Evolutionary conservation across 2,888 invertebrate species (phyloP).

Genomic region (Drosophila niveifrons): DNA sequence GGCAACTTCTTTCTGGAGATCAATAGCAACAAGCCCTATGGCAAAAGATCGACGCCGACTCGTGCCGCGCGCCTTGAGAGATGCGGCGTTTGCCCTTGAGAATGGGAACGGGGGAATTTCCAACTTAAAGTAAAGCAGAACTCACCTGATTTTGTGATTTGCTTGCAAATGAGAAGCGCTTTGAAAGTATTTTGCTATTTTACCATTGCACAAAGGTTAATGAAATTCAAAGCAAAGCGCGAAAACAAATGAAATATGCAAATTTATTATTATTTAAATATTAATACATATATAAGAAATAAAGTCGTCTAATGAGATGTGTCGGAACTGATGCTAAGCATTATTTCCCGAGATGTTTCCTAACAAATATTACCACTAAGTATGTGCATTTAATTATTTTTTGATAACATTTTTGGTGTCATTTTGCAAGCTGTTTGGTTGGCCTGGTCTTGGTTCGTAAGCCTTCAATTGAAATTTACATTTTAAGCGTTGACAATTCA

Average conservation of each 20-base stretch:
- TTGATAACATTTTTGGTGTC: background rate
- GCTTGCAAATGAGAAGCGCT: background rate
- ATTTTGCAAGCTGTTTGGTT: constrained; percentile 6
- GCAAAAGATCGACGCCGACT: constrained; percentile 47
- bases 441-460: constrained; percentile 33
- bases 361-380: too few species aligned
- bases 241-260: background rate
- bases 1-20: constrained; percentile 84
- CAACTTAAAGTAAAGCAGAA: background rate
- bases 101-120: constrained; percentile 21
- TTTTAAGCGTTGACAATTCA: constrained; percentile 66
- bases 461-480: constrained; percentile 34
- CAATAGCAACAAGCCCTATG: constrained; percentile 72
- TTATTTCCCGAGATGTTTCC: background rate
- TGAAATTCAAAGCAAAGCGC: too few species aligned
- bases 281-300: constrained; percentile 22
- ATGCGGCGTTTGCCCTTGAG: constrained; percentile 43
- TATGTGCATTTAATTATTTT: background rate
- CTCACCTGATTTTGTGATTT: too few species aligned
- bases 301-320: background rate
- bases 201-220: too few species aligned
- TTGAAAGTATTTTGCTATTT: background rate
- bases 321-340: background rate
- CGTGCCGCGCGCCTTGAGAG: constrained; percentile 12
- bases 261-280: background rate